A percentile compares a stretch with the other conserved stretches of the same genome.
These are phyloP conservation scores for Euwallacea fornicatus DNA, from an alignment of 1,140 invertebrate genomes.

Conservation along the genomic window DNA sequence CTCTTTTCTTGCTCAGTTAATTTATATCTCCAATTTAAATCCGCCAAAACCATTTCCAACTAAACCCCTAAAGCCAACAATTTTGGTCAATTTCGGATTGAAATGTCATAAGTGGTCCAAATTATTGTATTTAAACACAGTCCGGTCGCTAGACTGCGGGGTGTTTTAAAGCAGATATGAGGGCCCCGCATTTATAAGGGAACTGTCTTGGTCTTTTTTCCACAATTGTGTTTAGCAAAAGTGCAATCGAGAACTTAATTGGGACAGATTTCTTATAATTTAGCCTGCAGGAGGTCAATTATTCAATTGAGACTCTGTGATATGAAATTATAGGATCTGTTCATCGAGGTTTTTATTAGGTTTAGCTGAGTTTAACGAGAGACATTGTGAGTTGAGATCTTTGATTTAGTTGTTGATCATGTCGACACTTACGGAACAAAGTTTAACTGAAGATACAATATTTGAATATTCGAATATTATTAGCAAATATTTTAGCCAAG, in stretches of 20 bases:
- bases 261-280: conserved; percentile 25
- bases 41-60: too few relatives aligned
- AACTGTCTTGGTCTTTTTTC: conserved; percentile 3
- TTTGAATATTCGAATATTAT: too few relatives aligned
- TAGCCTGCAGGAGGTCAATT: conserved; percentile 1
- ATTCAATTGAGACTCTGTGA: not conserved
- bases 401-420: too few relatives aligned
- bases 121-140: conserved; percentile 18
- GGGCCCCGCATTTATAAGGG: conserved; percentile 23
- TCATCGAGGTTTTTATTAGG: not conserved
- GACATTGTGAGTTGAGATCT: too few relatives aligned
- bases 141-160: not conserved
- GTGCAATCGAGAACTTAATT: conserved; percentile 13
- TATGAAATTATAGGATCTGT: too few relatives aligned
- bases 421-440: too few relatives aligned
- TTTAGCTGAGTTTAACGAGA: too few relatives aligned
- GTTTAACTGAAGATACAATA: too few relatives aligned
- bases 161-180: conserved; percentile 3
- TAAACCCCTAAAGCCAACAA: not conserved
- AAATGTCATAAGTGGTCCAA: conserved; percentile 23
- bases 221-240: conserved; percentile 24
- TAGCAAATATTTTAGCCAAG: too few relatives aligned
- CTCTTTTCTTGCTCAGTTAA: too few relatives aligned
- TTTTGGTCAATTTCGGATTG: conserved; percentile 18
- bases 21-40: too few relatives aligned